These are phyloP conservation scores for Lordiphosa collinella DNA, from an alignment of 1,140 invertebrate species.

Conservation along the genomic window DNA sequence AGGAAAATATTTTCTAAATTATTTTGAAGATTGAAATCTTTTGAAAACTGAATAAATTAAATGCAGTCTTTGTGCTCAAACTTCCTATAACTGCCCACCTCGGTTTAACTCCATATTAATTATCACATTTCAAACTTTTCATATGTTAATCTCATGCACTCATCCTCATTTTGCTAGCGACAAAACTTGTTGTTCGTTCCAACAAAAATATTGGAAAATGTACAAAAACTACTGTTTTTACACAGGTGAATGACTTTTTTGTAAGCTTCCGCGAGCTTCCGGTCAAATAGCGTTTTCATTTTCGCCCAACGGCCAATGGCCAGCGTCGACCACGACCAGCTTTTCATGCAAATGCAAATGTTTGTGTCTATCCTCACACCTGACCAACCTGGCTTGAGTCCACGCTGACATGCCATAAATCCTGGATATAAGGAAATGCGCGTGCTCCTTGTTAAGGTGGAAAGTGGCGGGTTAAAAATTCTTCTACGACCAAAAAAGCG, in stretches of 20 bases:
- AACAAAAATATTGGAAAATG: constrained; percentile 50
- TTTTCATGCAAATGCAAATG: constrained; percentile 48
- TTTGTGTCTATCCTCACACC: constrained; percentile 30
- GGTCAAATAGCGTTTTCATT: constrained; percentile 75
- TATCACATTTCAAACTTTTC: too few species aligned
- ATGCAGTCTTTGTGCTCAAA: neutral
- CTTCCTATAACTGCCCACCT: neutral
- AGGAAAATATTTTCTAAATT: too few species aligned
- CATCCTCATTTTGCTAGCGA: constrained; percentile 16
- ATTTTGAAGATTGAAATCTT: too few species aligned
- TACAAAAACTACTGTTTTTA: constrained; percentile 45
- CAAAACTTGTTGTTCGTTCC: constrained; percentile 27
- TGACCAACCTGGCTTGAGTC: constrained; percentile 6
- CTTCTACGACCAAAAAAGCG: constrained; percentile 38
- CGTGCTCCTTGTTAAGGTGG: constrained; percentile 15
- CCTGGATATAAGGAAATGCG: constrained; percentile 43
- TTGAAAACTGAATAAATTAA: neutral
- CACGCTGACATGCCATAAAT: constrained; percentile 65
- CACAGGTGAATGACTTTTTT: constrained; percentile 79
- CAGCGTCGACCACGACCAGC: constrained; percentile 23
- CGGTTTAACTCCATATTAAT: too few species aligned
- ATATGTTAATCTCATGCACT: neutral
- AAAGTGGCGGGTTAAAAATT: constrained; percentile 31
- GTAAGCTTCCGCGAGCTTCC: constrained; percentile 71
- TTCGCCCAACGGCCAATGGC: constrained; percentile 48